Evolutionary conservation across 1,140 invertebrate species (phyloP).

Genomic region (Arctopsyche grandis): DNA sequence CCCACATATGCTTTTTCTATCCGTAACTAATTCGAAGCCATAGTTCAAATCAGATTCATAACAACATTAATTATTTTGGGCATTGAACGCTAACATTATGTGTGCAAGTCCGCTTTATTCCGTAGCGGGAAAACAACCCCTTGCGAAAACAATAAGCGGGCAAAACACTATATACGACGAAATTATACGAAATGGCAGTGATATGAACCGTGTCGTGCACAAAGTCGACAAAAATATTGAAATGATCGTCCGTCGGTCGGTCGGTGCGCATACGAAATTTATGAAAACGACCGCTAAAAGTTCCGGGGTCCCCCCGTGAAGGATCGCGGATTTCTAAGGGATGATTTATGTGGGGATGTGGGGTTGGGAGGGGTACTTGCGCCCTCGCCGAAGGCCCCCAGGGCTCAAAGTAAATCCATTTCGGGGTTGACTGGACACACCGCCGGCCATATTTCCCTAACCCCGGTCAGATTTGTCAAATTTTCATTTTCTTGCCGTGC

Average conservation of each 20-base stretch:
- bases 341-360: constrained; percentile 45
- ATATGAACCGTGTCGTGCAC: constrained; percentile 12
- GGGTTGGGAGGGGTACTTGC: constrained; percentile 21
- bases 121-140: not conserved
- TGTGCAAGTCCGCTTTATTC: not conserved
- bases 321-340: constrained; percentile 46
- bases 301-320: constrained; percentile 17
- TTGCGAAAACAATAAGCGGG: constrained; percentile 11
- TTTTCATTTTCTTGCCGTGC: constrained; percentile 9
- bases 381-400: constrained; percentile 25
- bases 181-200: constrained; percentile 8
- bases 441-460: constrained; percentile 36
- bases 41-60: too few species aligned
- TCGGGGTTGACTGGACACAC: constrained; percentile 49
- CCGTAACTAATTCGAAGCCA: too few species aligned
- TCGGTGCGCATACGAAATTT: constrained; percentile 28
- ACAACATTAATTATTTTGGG: too few species aligned
- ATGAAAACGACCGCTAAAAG: constrained; percentile 37
- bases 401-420: constrained; percentile 48
- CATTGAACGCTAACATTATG: not conserved
- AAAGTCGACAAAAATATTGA: constrained; percentile 19
- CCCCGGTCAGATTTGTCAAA: constrained; percentile 16
- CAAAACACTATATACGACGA: not conserved
- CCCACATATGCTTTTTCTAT: too few species aligned
- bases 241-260: not conserved